A percentile compares a stretch with the other conserved stretches of the same genome.
Conservation (phyloP, 2,888 invertebrate genomes). For the Chironomus tentans region DNA sequence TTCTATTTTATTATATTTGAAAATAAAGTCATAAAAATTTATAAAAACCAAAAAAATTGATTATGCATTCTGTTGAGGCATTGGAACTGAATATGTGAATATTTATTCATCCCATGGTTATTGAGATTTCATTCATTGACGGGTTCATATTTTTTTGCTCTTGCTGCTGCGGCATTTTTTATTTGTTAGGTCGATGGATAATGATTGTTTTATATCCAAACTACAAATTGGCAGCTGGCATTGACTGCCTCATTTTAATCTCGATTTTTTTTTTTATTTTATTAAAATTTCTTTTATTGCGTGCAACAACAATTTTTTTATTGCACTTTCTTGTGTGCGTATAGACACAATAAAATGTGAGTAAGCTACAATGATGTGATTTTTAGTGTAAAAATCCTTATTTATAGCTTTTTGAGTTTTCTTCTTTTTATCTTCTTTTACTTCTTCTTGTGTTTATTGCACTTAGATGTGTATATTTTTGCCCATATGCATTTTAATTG, state of each 20-base stretch:
- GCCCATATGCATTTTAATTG: background rate
- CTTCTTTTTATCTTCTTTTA: background rate
- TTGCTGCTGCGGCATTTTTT: background rate
- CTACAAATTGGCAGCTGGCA: conserved; percentile 26
- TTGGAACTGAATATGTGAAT: background rate
- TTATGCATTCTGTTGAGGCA: background rate
- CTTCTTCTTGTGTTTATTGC: background rate
- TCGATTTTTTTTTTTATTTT: background rate
- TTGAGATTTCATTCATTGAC: background rate
- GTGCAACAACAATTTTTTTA: conserved; percentile 1
- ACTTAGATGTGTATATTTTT: background rate
- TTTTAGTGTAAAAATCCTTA: conserved; percentile 12
- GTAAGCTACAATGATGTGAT: background rate
- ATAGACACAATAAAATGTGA: background rate
- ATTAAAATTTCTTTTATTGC: background rate
- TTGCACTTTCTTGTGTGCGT: conserved; percentile 8
- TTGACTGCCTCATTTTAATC: background rate
- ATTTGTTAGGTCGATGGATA: background rate
- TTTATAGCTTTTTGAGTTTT: conserved; percentile 15
- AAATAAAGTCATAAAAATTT: conserved; percentile 24
- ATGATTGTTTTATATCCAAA: conserved; percentile 17
- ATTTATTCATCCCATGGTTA: background rate
- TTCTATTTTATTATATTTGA: background rate
- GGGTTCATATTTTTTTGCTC: too few relatives aligned
- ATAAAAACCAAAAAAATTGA: conserved; percentile 19